These are phyloP conservation scores for Meiosimyza decipiens DNA, from an alignment of 2,888 invertebrate genomes.

Conservation along the genomic window DNA sequence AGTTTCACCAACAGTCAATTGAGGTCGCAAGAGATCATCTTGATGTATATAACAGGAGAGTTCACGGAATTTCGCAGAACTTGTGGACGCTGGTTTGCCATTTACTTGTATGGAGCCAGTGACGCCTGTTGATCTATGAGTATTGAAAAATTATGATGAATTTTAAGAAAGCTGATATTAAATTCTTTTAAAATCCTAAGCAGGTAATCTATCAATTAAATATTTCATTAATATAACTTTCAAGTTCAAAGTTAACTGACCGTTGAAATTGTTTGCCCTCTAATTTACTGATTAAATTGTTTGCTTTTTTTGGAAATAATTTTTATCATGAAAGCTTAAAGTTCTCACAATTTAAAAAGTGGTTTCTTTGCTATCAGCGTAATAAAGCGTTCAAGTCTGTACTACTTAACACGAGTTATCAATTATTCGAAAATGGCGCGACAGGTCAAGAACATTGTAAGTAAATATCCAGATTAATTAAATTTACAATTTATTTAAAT, in stretches of 20 bases:
- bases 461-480: no score
- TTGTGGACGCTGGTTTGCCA: conserved; percentile 70
- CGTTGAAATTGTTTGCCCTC: conserved; percentile 46
- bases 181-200: background rate
- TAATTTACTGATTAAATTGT: background rate
- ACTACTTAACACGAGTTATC: no score
- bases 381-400: background rate
- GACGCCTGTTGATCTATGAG: conserved; percentile 75
- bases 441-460: no score
- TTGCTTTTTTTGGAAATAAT: conserved; percentile 3
- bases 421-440: no score
- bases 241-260: conserved; percentile 59
- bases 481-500: no score
- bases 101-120: conserved; percentile 79
- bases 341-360: conserved; percentile 13
- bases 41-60: conserved; percentile 90
- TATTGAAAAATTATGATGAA: background rate
- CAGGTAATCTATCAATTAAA: background rate
- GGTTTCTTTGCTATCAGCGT: conserved; percentile 1
- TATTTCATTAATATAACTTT: conserved; percentile 40
- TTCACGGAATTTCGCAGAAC: conserved; percentile 76
- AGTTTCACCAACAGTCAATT: conserved; percentile 83
- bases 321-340: background rate
- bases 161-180: conserved; percentile 13
- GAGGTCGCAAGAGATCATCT: conserved; percentile 79